Evolutionary conservation across 1,140 invertebrate genomes (phyloP), one percentile per base, ranked within the genome.

Genomic region (Helicoverpa zea): DNA sequence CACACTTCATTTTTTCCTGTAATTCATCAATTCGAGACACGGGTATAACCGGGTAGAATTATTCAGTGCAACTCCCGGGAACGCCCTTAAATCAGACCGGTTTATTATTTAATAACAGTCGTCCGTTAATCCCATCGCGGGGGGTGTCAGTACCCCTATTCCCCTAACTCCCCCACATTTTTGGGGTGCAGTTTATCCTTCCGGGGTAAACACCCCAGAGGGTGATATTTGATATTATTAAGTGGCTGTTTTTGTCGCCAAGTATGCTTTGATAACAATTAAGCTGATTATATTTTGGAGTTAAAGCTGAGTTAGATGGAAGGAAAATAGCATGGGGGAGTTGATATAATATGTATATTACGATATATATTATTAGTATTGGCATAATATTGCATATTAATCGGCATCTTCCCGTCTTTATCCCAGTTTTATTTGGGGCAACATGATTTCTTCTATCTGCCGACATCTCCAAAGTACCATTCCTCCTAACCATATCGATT

Each of bases 91-190:
- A 43, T 66, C 63, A 49, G 43, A 49, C n/a, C 35, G 49, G n/a
- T 66, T 66, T 49, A 49, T 66, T 66, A 66, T 66, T 66, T 49
- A 66, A 49, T 66, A 47, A 49, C 47, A 64, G 23, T 63, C 59
- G 7, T 63, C 59, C 59, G 59, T 30, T 66, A 66, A 47, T 49
- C 43, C 63, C n/a, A 49, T n/a, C 63, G n/a, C n/a, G 16, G 63
- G 43, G 63, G 43, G 35, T 49, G 63, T 66, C 63, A 23, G 63
- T 9, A 56, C 52, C 52, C n/a, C 23, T 23, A 43, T 58, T 29
- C 23, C 23, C 58, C 23, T 29, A 29, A 29, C 16, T 58, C 18
- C 58, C 4, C n/a, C 18, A 18, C 9, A 49, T 23, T 66, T 66
- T 66, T 66, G 30, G 35, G 47, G 63, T 49, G 35, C 63, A 66